A percentile compares a stretch with the other conserved stretches of the same genome.
Conservation (phyloP, 2,888 invertebrate species). For the Apodemia hepburni region DNA sequence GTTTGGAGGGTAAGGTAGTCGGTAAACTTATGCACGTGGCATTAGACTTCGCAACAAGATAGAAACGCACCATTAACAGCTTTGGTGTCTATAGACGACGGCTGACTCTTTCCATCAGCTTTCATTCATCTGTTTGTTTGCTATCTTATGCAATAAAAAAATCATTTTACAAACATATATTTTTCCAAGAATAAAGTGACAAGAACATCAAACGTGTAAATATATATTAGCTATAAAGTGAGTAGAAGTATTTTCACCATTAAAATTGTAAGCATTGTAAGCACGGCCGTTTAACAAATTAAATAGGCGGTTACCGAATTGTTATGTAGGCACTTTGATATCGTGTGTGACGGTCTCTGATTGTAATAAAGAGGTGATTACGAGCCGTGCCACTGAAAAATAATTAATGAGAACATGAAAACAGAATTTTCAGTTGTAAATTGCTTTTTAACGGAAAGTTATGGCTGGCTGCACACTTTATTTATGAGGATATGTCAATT, state of each 20-base stretch:
- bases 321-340: conserved; percentile 13
- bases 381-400: conserved; percentile 25
- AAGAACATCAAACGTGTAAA: not conserved
- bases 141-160: too few species aligned
- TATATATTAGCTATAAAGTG: not conserved
- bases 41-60: too few species aligned
- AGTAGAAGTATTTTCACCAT: conserved; percentile 1
- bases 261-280: conserved; percentile 1
- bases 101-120: too few species aligned
- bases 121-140: too few species aligned
- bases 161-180: too few species aligned
- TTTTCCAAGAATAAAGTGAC: not conserved
- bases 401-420: conserved; percentile 27
- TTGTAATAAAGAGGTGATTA: conserved; percentile 31
- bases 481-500: conserved; percentile 29
- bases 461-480: conserved; percentile 27
- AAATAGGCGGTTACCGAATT: conserved; percentile 11
- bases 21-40: too few species aligned
- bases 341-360: conserved; percentile 27
- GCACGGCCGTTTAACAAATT: conserved; percentile 12
- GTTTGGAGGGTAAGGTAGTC: too few species aligned
- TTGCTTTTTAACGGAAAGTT: conserved; percentile 33
- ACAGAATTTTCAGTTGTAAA: conserved; percentile 27
- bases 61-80: too few species aligned
- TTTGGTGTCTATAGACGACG: too few species aligned